phyloP scores from a whole-genome alignment of 2,113 vertebrate genomes.

The Lasiurus borealis region DNA sequence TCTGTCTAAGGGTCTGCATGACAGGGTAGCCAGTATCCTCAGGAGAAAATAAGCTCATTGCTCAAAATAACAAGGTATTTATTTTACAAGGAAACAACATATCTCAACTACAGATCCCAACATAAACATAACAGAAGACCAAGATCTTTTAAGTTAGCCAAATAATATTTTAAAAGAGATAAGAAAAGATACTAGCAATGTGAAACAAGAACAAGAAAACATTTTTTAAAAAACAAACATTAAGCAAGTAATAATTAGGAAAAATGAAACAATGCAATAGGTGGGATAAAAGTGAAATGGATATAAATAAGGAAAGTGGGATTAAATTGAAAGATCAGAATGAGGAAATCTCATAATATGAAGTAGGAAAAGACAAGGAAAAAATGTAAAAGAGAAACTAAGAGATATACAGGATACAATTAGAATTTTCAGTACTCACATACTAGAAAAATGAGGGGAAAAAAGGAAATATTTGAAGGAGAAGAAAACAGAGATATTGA shows the following conservation, averaged over 20 bases:
- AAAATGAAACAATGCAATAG: no score
- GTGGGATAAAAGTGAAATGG: no score
- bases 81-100: not conserved
- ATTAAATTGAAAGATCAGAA: no score
- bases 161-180: constrained; percentile 3
- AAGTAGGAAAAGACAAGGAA: no score
- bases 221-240: not conserved
- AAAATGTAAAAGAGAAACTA: not conserved
- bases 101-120: not conserved
- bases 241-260: no score
- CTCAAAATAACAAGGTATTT: not conserved
- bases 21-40: not conserved
- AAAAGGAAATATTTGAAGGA: not conserved
- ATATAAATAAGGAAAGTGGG: no score
- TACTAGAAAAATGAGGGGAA: not conserved
- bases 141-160: not conserved
- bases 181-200: constrained; percentile 6
- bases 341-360: no score
- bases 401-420: not conserved
- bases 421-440: not conserved
- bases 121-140: not conserved
- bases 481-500: not conserved
- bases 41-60: not conserved
- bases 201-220: not conserved
- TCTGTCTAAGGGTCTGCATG: not conserved